Base-by-base conservation (phyloP, 2,888 invertebrate genomes). In the Artemia sp. region DNA sequence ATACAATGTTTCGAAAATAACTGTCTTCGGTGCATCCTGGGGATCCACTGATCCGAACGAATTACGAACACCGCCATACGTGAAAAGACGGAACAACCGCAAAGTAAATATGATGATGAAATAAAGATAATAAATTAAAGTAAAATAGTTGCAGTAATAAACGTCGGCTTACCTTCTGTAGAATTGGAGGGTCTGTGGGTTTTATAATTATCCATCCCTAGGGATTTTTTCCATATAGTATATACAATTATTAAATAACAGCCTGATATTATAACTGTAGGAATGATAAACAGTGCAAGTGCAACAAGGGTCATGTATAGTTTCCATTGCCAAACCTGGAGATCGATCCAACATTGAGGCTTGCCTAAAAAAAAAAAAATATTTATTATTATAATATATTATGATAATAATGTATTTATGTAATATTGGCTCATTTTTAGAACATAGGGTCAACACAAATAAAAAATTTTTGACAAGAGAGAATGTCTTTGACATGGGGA, bases 221-320 rank as follows among this genome's bases (percentile, higher is more conserved):
- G 84, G 76, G 87, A 86, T 76, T 90, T 90, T 8, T 88, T 86
- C 94, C 93, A 94, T 74, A 94, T 93, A 10, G 93, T 92, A 76
- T 87, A 83, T 2, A 94, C 91, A 75, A 94, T 94, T 74, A 92
- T 85, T 10, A 89, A 86, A 78, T 94, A 94, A 78, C 94, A 94
- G 6, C 88, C 87, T 6, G 89, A 86, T 72, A 94, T 94, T 74
- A 93, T 88, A 70, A 92, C 76, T 0, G 92, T 89, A 0, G 94
- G 94, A 51, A 91, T 80, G 69, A 90, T 85, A 79, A 94, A 92
- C 53, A 94, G 83, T 72, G 87, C 85, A 52, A 87, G 80, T 2
- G 92, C 86, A 8, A 93, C 88, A 50, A 89, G 77, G 0, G 87
- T 87, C 87, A 94, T 88, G 82, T 93, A 94, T 70, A 92, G 82